Base-by-base conservation (phyloP, 2,113 vertebrate genomes). In the Vimba vimba region DNA sequence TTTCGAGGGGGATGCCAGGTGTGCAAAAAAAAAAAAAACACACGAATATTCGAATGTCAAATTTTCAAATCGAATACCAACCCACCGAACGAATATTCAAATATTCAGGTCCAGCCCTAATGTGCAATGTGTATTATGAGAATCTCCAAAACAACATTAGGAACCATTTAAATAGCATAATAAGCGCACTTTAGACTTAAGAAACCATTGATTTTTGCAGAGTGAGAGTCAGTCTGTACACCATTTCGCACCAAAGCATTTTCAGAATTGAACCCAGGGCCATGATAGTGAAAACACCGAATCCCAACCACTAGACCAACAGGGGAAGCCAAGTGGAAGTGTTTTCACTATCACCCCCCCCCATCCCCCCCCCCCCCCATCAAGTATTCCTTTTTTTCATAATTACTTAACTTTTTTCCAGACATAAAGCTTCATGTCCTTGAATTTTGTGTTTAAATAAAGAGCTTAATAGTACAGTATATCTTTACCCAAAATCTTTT, bases 381-480 rank as follows among this genome's bases (percentile, higher is more conserved):
- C n/a, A 25, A 45, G 23, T 19, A 27, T 80, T 80, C 4, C 23
- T 19, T 25, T 62, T 50, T 62, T 80, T 5, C 59, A 47, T 60
- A 79, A 79, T 80, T 30, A 30, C 59, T 25, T 79, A 2, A 10
- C 64, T 68, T 36, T 57, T 52, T 21, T 45, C 78, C 39, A 64
- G 55, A 47, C 77, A 25, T 60, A 60, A 64, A 64, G 17, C n/a
- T 25, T 80, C 12, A 62, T 66, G 79, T 50, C 62, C 25, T 68
- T 82, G 19, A 69, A 13, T 82, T 66, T 33, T 69, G 19, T 68
- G 9, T 50, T 52, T 82, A 69, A 33, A 69, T 66, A 52, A 69
- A 45, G 33, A 82, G 25, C 45, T 82, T 82, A 33, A 68, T 68
- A 68, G 25, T 47, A 66, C 59, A 47, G 79, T 50, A 33, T 23